phyloP scores from a whole-genome alignment of 2,888 invertebrate genomes.

The Pachydiplax longipennis region DNA sequence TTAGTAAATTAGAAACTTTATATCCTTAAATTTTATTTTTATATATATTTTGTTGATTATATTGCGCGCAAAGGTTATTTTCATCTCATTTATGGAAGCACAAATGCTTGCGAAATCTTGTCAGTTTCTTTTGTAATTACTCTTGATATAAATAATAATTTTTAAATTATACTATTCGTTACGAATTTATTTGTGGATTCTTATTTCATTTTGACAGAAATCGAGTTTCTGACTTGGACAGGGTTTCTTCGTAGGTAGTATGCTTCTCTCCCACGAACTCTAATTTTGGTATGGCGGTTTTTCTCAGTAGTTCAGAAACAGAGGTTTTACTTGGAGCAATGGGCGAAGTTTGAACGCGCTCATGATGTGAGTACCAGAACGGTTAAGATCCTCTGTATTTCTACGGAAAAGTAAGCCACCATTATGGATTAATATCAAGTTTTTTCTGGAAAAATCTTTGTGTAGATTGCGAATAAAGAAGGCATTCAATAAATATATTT shows the following conservation, averaged over 20 bases:
- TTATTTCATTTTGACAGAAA: background rate
- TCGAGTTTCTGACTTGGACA: background rate
- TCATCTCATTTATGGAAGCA: background rate
- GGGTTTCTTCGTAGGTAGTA: no score
- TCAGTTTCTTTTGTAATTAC: background rate
- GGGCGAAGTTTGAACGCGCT: background rate
- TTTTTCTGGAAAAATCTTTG: background rate
- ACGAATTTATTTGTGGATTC: background rate
- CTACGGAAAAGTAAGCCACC: background rate
- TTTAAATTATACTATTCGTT: background rate
- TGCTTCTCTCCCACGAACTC: no score
- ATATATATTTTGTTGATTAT: background rate
- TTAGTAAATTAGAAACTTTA: no score
- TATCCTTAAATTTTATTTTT: no score
- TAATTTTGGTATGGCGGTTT: background rate
- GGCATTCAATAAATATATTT: no score
- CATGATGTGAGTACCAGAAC: background rate
- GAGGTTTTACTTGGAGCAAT: background rate
- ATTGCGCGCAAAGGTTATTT: background rate
- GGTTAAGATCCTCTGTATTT: background rate
- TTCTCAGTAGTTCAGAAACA: background rate
- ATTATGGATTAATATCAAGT: background rate
- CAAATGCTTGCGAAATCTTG: background rate
- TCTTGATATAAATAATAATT: background rate
- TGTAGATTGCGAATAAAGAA: background rate